Conservation (phyloP, 2,888 invertebrate species). For the Fragum whitleyi region DNA sequence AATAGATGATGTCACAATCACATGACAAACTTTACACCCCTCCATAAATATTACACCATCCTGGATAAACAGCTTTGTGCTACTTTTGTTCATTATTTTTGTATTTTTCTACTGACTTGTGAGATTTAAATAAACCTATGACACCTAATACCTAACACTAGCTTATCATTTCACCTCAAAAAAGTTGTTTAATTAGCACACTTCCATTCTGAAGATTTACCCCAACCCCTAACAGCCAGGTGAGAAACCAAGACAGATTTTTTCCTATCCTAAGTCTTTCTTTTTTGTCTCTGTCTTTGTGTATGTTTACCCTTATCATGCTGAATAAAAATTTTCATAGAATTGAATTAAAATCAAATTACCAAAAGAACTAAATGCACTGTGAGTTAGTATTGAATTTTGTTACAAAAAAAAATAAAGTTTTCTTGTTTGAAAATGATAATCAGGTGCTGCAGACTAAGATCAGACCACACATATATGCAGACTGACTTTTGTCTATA, state of each 20-base stretch:
- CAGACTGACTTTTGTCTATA: too few species aligned
- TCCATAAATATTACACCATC: constrained; percentile 14
- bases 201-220: constrained; percentile 1
- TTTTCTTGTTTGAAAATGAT: too few species aligned
- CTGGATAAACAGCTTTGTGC: neutral
- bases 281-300: neutral
- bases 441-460: too few species aligned
- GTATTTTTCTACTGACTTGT: constrained; percentile 19
- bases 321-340: too few species aligned
- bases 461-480: too few species aligned
- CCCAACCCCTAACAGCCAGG: constrained; percentile 13
- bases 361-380: too few species aligned
- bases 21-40: constrained; percentile 11
- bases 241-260: constrained; percentile 16
- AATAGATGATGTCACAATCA: constrained; percentile 13
- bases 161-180: constrained; percentile 14
- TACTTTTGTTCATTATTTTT: constrained; percentile 8
- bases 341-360: too few species aligned
- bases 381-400: too few species aligned
- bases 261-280: neutral
- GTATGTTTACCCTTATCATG: too few species aligned
- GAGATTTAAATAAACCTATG: constrained; percentile 21
- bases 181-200: constrained; percentile 17
- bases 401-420: too few species aligned
- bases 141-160: constrained; percentile 20